These are phyloP conservation scores for Mesitornis unicolor DNA, from an alignment of 2,113 vertebrate genomes.

Conservation along the genomic window DNA sequence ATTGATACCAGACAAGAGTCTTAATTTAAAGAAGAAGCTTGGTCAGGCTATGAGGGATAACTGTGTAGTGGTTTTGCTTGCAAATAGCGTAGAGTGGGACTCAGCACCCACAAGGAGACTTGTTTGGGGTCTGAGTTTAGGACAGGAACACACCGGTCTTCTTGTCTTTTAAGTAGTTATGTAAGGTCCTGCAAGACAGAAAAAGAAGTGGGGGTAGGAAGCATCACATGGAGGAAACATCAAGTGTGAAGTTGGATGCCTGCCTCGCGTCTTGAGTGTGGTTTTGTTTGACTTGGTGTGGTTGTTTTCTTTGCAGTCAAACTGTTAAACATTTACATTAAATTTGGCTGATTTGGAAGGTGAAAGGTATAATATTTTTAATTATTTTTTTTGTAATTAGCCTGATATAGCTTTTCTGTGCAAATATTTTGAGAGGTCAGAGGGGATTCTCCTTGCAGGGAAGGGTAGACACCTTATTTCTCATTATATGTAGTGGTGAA, in stretches of 20 bases:
- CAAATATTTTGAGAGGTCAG: neutral
- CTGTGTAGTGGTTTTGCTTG: neutral
- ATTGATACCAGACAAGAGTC: neutral
- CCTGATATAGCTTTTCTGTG: neutral
- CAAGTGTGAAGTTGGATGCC: neutral
- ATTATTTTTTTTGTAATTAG: neutral
- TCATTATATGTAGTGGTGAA: neutral
- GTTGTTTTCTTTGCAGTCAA: neutral
- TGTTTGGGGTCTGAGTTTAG: neutral
- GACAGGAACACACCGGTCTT: neutral
- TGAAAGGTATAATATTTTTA: neutral
- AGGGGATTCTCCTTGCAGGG: neutral
- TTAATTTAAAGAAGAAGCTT: neutral
- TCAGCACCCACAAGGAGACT: neutral
- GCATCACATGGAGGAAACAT: neutral
- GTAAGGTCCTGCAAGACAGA: neutral
- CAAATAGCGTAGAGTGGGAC: neutral
- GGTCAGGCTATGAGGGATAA: neutral
- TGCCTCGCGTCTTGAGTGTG: neutral
- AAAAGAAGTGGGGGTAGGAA: neutral
- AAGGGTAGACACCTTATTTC: neutral
- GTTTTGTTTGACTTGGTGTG: neutral
- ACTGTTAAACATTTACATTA: neutral
- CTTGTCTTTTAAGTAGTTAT: neutral
- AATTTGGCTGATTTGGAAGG: neutral